A percentile compares a stretch with the other conserved stretches of the same genome.
These are phyloP conservation scores for Zoroaster sp. DNA, from an alignment of 53 echinoderm and acorn worm genomes.

Conservation along the genomic window DNA sequence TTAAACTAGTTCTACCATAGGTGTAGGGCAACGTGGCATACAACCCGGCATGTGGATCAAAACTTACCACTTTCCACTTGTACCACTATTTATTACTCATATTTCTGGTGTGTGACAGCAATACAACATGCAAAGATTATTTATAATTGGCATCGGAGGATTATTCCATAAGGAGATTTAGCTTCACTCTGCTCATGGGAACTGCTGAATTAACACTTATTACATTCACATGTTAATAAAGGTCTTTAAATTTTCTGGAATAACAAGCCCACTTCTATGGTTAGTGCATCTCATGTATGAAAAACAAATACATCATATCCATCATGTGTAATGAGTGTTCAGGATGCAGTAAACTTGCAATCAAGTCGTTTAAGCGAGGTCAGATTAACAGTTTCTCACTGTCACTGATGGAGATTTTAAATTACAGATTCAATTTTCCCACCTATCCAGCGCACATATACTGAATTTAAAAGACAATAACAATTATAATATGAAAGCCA, in stretches of 20 bases:
- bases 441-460: neutral
- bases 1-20: too few relatives aligned
- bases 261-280: too few relatives aligned
- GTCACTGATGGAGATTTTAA: neutral
- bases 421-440: neutral
- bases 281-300: too few relatives aligned
- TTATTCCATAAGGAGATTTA: neutral
- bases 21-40: too few relatives aligned
- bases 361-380: too few relatives aligned
- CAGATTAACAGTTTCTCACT: neutral
- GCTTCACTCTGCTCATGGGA: neutral
- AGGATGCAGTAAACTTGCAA: too few relatives aligned
- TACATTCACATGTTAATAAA: too few relatives aligned
- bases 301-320: too few relatives aligned
- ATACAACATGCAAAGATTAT: neutral
- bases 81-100: neutral
- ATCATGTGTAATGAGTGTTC: too few relatives aligned
- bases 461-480: neutral
- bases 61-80: neutral
- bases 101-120: neutral
- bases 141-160: neutral
- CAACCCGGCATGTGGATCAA: too few relatives aligned
- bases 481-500: neutral
- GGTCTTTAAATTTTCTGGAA: too few relatives aligned
- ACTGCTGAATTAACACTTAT: too few relatives aligned